Percentiles rank a stretch among this genome's conserved stretches.
Evolutionary conservation across 2,888 invertebrate species (phyloP).

Genomic region (Ypsolopha scabrella): DNA sequence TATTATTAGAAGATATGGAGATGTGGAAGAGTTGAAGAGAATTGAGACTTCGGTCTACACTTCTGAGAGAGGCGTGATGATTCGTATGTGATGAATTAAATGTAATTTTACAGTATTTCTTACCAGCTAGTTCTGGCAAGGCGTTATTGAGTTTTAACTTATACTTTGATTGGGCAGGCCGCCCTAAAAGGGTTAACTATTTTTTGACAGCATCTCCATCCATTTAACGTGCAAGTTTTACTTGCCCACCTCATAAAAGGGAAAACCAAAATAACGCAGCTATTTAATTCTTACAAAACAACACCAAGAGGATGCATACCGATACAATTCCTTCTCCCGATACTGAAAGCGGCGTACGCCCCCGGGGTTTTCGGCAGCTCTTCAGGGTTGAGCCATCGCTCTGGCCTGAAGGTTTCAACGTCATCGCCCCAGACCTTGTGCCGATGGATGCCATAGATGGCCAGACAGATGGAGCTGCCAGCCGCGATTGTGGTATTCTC

Average conservation of each 20-base stretch:
- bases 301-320: constrained; percentile 18
- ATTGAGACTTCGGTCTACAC: too few species aligned
- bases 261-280: too few species aligned
- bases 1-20: too few species aligned
- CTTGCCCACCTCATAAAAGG: too few species aligned
- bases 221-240: too few species aligned
- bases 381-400: constrained; percentile 34
- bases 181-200: background rate
- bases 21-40: too few species aligned
- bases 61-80: background rate
- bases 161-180: too few species aligned
- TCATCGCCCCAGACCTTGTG: constrained; percentile 38
- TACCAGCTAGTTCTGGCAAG: background rate
- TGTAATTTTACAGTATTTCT: background rate
- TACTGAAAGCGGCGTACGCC: constrained; percentile 33
- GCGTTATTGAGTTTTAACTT: too few species aligned
- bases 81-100: background rate
- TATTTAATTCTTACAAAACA: background rate
- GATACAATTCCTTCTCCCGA: constrained; percentile 39
- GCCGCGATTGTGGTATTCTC: constrained; percentile 35
- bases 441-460: constrained; percentile 32
- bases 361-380: constrained; percentile 28
- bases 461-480: constrained; percentile 30
- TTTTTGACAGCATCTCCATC: too few species aligned
- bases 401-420: constrained; percentile 33